These are phyloP conservation scores for Chloroceryle aenea DNA, from an alignment of 2,113 vertebrate species.

Conservation along the genomic window DNA sequence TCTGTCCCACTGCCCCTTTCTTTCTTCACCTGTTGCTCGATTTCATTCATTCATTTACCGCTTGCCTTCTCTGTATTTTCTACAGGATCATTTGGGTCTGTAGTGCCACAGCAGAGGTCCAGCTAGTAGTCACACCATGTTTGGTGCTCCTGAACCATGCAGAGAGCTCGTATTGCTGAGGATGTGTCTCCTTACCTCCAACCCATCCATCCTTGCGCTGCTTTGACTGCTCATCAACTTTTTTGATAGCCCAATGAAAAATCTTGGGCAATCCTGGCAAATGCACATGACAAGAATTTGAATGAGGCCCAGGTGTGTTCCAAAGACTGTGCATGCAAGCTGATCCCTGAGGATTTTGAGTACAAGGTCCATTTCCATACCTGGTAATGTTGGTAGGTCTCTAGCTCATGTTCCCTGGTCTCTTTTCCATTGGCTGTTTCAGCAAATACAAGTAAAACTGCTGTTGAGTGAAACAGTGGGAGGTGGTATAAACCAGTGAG, in stretches of 20 bases:
- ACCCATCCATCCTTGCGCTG: neutral
- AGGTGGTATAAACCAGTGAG: neutral
- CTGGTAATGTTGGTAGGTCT: neutral
- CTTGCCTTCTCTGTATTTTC: neutral
- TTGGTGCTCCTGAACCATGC: neutral
- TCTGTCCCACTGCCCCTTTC: neutral
- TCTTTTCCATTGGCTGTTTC: neutral
- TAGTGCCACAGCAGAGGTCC: neutral
- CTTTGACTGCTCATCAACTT: neutral
- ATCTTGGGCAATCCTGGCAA: neutral
- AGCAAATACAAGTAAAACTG: neutral
- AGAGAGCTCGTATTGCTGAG: neutral
- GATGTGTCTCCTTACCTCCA: neutral
- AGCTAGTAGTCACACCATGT: neutral
- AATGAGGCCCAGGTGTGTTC: neutral
- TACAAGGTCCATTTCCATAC: neutral
- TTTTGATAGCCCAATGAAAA: neutral
- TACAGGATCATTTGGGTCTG: neutral
- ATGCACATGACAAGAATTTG: neutral
- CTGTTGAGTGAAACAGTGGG: neutral
- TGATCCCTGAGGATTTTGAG: neutral
- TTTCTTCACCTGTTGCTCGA: neutral
- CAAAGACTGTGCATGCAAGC: neutral
- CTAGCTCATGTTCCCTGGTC: neutral
- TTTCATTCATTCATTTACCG: neutral